These are phyloP conservation scores for Adrianichthys oophorus DNA, from an alignment of 2,797 vertebrate species.

Conservation along the genomic window DNA sequence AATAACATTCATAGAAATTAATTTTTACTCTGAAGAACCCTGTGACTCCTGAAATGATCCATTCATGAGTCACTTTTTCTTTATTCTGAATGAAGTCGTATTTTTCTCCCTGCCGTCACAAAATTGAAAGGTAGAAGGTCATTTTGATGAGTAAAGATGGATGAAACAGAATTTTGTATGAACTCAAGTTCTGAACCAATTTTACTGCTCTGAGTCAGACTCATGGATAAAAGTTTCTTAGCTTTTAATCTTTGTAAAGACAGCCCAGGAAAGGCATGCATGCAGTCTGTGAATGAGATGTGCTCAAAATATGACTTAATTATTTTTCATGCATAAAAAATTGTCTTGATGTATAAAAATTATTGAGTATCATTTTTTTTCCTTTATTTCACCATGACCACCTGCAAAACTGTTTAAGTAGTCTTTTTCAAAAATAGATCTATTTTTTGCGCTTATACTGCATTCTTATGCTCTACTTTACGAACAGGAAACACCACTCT, in stretches of 20 bases:
- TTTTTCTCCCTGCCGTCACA: neutral
- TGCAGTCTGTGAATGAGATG: neutral
- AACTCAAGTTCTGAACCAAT: conserved; percentile 3
- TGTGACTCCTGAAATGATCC: neutral
- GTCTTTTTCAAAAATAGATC: too few relatives aligned
- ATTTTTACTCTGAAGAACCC: neutral
- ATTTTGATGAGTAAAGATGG: conserved; percentile 8
- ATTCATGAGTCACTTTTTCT: conserved; percentile 16
- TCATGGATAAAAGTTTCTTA: conserved; percentile 6
- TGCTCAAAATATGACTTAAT: too few relatives aligned
- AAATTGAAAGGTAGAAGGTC: neutral
- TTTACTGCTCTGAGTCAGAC: conserved; percentile 18
- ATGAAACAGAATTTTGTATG: neutral
- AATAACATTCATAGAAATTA: neutral
- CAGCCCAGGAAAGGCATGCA: neutral
- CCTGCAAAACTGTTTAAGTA: too few relatives aligned
- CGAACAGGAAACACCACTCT: too few relatives aligned
- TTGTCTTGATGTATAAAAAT: too few relatives aligned
- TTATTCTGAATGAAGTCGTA: neutral
- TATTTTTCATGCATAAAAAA: too few relatives aligned
- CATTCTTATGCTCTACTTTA: too few relatives aligned
- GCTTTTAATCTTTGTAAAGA: neutral
- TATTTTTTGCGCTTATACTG: too few relatives aligned
- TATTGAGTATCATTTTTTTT: too few relatives aligned
- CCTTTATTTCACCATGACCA: too few relatives aligned